Evolutionary conservation across 1,140 invertebrate genomes (phyloP).

Genomic region (Sweltsa coloradensis): DNA sequence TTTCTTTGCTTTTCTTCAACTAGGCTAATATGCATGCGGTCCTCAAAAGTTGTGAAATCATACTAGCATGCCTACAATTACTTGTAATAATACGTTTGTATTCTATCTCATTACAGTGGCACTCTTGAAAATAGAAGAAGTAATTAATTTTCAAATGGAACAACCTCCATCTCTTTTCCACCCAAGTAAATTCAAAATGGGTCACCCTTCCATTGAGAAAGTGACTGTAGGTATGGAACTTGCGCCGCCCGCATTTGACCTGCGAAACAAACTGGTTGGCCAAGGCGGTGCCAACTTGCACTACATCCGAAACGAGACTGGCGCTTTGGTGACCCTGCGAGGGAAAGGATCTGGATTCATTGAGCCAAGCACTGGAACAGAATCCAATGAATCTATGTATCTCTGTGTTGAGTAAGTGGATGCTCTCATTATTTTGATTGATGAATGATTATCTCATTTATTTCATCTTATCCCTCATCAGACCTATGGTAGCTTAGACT

Average conservation of each 20-base stretch:
- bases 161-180: constrained; percentile 25
- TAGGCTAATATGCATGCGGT: too few species aligned
- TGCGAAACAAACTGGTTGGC: constrained; percentile 58
- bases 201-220: constrained; percentile 46
- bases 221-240: constrained; percentile 65
- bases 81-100: too few species aligned
- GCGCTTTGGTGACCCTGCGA: constrained; percentile 56
- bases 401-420: constrained; percentile 53
- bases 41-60: too few species aligned
- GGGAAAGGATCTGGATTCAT: constrained; percentile 53
- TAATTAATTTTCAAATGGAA: constrained; percentile 31
- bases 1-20: too few species aligned
- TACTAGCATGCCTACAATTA: too few species aligned
- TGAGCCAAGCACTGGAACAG: constrained; percentile 42
- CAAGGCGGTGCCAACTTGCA: constrained; percentile 56
- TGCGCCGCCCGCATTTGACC: constrained; percentile 59
- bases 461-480: too few species aligned
- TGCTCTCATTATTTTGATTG: background rate
- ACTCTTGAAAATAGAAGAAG: constrained; percentile 45
- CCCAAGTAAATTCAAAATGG: constrained; percentile 30
- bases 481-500: background rate
- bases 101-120: constrained; percentile 37
- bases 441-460: too few species aligned
- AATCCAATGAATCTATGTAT: constrained; percentile 68
- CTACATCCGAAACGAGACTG: constrained; percentile 64